Base-by-base conservation (phyloP, 2,113 vertebrate genomes). In the Pionites leucogaster region DNA sequence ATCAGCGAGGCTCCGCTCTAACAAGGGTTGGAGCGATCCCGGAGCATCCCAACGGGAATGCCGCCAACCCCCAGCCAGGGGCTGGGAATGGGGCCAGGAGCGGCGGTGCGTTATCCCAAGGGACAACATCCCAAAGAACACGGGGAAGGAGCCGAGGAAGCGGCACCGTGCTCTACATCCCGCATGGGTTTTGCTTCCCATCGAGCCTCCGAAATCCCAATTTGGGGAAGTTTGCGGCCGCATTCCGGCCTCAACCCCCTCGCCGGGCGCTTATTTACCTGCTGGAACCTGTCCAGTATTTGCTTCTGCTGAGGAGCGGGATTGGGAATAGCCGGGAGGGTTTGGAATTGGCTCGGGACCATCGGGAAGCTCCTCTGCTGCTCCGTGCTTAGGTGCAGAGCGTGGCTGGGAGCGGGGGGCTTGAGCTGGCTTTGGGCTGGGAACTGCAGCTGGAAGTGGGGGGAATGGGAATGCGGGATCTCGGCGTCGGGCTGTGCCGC, bases 261-360 rank as follows among this genome's bases (percentile, higher is more conserved):
- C 19, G 1, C 22, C 5, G 19, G 19, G 20, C 9, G 20, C 55
- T 59, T n/a, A 59, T 22, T 90, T 98, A 99, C 99, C 99, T 99
- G 99, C 94, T 98, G 99, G 68, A 99, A 98, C 89, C 99, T 98
- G 53, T 99, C 99, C 96, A 99, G 95, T 44, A 99, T 97, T 93
- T 98, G 98, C 95, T 99, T 99, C 94, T 98, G 98, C 88, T 99
- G 99, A 59, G 97, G 96, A 27, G 98, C 96, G 17, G 98, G 97
- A 72, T 98, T 98, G 29, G 95, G 67, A 60, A 99, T 98, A 41
- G 98, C 85, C 3, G 98, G 97, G 94, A 98, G 97, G 17, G 98
- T 96, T 86, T 98, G 98, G 83, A 99, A 99, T 92, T 98, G 98
- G 57, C 97, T 91, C 23, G 97, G 98, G 60, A 99, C 91, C 92